A percentile compares a stretch with the other conserved stretches of the same genome.
Evolutionary conservation across 1,140 invertebrate genomes (phyloP).

Genomic region (Pinna nobilis): DNA sequence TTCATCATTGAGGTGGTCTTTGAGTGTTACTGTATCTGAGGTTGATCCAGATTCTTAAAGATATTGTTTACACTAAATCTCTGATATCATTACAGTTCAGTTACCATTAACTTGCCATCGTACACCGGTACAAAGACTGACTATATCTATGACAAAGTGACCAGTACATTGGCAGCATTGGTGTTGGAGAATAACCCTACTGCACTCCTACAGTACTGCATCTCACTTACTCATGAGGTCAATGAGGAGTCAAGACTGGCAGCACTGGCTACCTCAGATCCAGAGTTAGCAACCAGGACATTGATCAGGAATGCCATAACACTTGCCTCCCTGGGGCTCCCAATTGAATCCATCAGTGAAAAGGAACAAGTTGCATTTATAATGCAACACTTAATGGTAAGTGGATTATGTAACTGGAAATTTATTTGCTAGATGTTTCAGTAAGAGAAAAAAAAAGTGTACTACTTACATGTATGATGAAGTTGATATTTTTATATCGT

Average conservation of each 20-base stretch:
- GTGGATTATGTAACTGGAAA: constrained; percentile 5
- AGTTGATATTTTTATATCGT: no score
- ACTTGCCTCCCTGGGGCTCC: constrained; percentile 39
- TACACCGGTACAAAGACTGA: constrained; percentile 20
- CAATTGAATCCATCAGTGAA: constrained; percentile 45
- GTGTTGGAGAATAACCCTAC: constrained; percentile 57
- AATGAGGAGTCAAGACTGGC: constrained; percentile 53
- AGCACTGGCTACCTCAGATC: not conserved
- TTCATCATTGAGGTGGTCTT: no score
- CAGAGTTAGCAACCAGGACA: constrained; percentile 34
- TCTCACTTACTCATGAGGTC: constrained; percentile 54
- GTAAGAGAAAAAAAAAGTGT: no score
- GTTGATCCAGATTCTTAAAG: not conserved
- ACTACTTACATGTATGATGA: no score
- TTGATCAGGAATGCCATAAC: constrained; percentile 55
- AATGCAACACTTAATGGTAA: constrained; percentile 59
- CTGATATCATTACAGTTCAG: not conserved
- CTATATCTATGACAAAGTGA: constrained; percentile 46
- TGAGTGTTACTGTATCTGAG: constrained; percentile 5
- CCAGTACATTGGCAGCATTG: constrained; percentile 41
- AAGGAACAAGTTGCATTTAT: constrained; percentile 57
- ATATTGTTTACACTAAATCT: not conserved
- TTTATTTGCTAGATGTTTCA: no score
- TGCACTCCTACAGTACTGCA: constrained; percentile 58
- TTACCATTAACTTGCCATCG: constrained; percentile 7